Percentiles rank a stretch among this genome's conserved stretches.
These are phyloP conservation scores for Nephila pilipes DNA, from an alignment of 1,140 invertebrate genomes.

Conservation along the genomic window DNA sequence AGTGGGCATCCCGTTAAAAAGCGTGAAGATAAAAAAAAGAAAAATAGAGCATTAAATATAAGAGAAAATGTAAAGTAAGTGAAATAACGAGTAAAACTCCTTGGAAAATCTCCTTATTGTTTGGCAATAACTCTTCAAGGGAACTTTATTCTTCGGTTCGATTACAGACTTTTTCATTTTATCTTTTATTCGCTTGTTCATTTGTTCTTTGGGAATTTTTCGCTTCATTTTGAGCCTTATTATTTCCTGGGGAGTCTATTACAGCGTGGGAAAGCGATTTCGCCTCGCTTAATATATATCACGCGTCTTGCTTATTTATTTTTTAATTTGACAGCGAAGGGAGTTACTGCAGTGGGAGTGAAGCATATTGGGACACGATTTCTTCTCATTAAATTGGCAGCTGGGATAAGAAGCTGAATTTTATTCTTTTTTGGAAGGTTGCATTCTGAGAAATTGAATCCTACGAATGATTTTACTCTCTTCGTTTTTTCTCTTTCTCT, in stretches of 20 bases:
- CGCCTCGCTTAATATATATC: conserved; percentile 16
- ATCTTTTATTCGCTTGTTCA: conserved; percentile 29
- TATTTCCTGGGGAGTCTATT: conserved; percentile 62
- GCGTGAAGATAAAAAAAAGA: background rate
- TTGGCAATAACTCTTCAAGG: conserved; percentile 54
- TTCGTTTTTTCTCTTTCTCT: too few species aligned
- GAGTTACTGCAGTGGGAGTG: background rate
- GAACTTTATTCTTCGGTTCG: conserved; percentile 33
- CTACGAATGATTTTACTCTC: background rate
- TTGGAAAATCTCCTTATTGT: conserved; percentile 37
- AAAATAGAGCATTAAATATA: background rate
- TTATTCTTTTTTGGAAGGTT: background rate
- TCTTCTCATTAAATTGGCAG: conserved; percentile 58
- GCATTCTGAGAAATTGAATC: conserved; percentile 9
- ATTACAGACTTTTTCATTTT: conserved; percentile 56
- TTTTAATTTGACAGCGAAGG: conserved; percentile 51
- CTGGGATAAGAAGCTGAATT: conserved; percentile 11
- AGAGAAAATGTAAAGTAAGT: conserved; percentile 30
- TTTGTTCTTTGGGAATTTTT: conserved; percentile 54
- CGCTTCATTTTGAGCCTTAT: conserved; percentile 51
- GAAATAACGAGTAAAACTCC: conserved; percentile 36
- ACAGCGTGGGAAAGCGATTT: conserved; percentile 50
- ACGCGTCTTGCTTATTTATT: conserved; percentile 44
- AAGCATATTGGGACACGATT: conserved; percentile 44
- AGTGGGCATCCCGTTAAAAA: background rate